These are phyloP conservation scores for Lamellibrachia satsuma DNA, from an alignment of 2,888 invertebrate genomes.

Conservation along the genomic window DNA sequence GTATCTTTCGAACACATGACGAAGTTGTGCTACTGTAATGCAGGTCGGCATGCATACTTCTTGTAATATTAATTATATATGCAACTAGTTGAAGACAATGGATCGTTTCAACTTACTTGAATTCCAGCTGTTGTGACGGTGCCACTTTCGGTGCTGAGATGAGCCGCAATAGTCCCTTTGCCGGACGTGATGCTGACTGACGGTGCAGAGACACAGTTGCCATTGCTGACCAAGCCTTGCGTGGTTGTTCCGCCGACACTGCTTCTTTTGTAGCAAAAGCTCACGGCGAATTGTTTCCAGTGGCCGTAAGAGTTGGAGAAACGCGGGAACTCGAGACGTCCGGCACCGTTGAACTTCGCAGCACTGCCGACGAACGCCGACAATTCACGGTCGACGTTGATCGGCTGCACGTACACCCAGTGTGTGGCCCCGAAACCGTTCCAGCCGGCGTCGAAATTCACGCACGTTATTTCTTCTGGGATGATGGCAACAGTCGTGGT, in stretches of 20 bases:
- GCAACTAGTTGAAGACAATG: not conserved
- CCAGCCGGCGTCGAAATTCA: not conserved
- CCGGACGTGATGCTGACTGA: not conserved
- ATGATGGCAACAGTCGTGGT: not conserved
- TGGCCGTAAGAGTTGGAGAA: slow-evolving; percentile 7
- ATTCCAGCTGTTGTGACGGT: not conserved
- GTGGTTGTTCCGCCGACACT: not conserved
- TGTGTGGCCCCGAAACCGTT: not conserved
- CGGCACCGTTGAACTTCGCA: not conserved
- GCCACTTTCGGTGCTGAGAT: not conserved
- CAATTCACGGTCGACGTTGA: not conserved
- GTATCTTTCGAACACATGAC: no score
- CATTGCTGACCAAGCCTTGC: not conserved
- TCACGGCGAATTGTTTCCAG: not conserved
- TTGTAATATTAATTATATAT: not conserved
- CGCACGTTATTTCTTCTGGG: not conserved
- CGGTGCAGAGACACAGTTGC: not conserved
- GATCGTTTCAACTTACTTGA: not conserved
- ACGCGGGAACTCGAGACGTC: slow-evolving; percentile 21
- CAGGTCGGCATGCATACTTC: no score
- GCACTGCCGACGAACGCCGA: not conserved
- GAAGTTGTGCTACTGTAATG: no score
- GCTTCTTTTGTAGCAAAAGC: slow-evolving; percentile 20
- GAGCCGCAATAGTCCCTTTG: not conserved
- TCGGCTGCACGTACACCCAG: not conserved